Evolutionary conservation across 2,797 vertebrate genomes (phyloP), one percentile per base, ranked within the genome.

Genomic region (Siniperca obscura): DNA sequence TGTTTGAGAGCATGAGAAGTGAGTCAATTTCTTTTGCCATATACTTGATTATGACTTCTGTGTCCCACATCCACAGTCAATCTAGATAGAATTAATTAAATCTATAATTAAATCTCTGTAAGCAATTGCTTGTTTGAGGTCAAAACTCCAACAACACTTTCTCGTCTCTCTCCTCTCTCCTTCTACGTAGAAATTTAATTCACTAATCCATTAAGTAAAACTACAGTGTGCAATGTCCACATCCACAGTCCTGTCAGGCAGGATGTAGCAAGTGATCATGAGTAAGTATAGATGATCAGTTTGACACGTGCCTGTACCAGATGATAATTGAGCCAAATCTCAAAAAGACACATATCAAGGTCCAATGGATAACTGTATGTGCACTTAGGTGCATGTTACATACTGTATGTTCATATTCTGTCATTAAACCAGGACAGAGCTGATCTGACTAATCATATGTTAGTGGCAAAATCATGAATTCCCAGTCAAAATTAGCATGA

Each of bases 101-200:
- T 34, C 22, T 77, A 50, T 57, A 46, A 44, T 64, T 17, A 12
- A 69, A 73, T 12, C n/a, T 57, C 50, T 64, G 12, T 19, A 69
- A 70, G 50, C 40, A 59, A 59, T 53, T 42, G 36, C 57, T 74
- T 83, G 70, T 83, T 59, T 65, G n/a, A 10, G 50, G 50, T 22
- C 21, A 22, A 22, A 3, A 22, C 50, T 11, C 50, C 50, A 52
- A 11, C 46, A 7, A 48, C 21, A 52, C 50, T n/a, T 38, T 38
- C 36, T 38, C 30, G 0, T 30, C 30, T 30, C 30, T 30, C 2
- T 30, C 27, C 27, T 30, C 27, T 30, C 27, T 30, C 27, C 27
- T 30, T 30, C 27, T 38, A 5, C 3, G 36, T 38, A 65, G n/a
- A 80, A 52, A 46, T 42, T 34, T 36, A 6, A 46, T 52, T 74